phyloP scores from a whole-genome alignment of 2,113 vertebrate species.

The Caranx ignobilis region DNA sequence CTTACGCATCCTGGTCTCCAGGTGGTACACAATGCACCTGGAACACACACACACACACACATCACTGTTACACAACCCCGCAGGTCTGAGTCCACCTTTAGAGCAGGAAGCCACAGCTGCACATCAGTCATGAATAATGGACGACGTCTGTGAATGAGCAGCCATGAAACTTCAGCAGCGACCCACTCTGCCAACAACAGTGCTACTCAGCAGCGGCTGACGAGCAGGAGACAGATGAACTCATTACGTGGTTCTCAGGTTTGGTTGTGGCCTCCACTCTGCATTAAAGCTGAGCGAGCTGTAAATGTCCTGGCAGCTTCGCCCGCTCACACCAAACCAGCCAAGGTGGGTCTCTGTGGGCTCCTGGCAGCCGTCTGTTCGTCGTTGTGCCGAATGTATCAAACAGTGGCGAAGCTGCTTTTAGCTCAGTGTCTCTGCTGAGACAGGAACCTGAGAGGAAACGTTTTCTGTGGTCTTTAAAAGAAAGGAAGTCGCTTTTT shows the following conservation, averaged over 20 bases:
- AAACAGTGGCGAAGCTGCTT: neutral
- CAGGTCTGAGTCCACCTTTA: too few species aligned
- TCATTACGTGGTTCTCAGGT: neutral
- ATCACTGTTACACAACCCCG: too few species aligned
- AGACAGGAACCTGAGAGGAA: neutral
- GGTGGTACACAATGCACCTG: constrained; percentile 94
- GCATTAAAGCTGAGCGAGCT: neutral
- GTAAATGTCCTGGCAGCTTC: neutral
- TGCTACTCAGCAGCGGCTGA: neutral
- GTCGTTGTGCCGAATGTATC: neutral
- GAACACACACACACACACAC: constrained; percentile 22
- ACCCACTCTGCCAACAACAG: too few species aligned
- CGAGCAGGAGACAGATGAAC: neutral
- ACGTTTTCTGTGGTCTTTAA: neutral
- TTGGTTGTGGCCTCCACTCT: neutral
- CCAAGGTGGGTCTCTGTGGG: neutral
- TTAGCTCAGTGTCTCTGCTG: neutral
- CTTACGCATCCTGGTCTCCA: constrained; percentile 95
- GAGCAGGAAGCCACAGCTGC: too few species aligned
- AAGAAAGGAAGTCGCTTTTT: neutral
- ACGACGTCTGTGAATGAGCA: too few species aligned
- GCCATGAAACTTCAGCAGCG: too few species aligned
- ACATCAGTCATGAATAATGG: too few species aligned
- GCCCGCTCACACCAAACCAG: neutral
- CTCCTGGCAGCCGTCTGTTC: neutral